Evolutionary conservation across 2,113 vertebrate genomes (phyloP), one percentile per base, ranked within the genome.

Genomic region (Zosterops japonicus): DNA sequence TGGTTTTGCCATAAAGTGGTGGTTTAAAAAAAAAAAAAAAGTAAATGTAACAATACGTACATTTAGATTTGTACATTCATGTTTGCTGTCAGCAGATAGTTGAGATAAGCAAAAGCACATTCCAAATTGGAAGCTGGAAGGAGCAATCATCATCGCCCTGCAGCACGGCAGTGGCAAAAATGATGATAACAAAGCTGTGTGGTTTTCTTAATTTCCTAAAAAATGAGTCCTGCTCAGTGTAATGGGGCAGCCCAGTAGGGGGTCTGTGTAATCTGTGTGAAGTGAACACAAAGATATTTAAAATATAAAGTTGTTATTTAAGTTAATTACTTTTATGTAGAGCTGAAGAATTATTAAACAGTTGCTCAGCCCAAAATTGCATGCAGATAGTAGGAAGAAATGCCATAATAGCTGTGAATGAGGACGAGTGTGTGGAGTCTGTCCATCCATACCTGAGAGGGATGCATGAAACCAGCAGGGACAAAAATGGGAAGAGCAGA

Each of bases 251-350:
- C 46, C 72, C n/a, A 8, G 0, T 5, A 29, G 7, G 21, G 5
- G 7, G 2, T 42, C 35, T 75, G 0, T 46, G 44, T 27, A 16
- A 35, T 1, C 0, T 17, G 3, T 8, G 5, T 18, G 3, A 39
- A 1, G 3, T 24, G 68, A 74, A 46, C 28, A 31, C 6, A 5
- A 41, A 53, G 27, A 20, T 85, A 5, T 49, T 84, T 24, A 57
- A 77, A 36, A 44, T 31, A 65, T 5, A 18, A 56, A 53, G n/a
- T 25, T 46, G 17, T 42, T 67, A 15, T 23, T 70, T 1, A 3
- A 28, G 6, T 76, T 88, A 49, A 77, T 46, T 36, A 5, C 6
- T 74, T 44, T 33, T 72, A 2, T 21, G 12, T 3, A 53, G 46
- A 41, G 3, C 2, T 31, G 46, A 46, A 22, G 41, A 49, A 56